phyloP scores from a whole-genome alignment of 2,888 invertebrate species.

The Dastarcus helophoroides region DNA sequence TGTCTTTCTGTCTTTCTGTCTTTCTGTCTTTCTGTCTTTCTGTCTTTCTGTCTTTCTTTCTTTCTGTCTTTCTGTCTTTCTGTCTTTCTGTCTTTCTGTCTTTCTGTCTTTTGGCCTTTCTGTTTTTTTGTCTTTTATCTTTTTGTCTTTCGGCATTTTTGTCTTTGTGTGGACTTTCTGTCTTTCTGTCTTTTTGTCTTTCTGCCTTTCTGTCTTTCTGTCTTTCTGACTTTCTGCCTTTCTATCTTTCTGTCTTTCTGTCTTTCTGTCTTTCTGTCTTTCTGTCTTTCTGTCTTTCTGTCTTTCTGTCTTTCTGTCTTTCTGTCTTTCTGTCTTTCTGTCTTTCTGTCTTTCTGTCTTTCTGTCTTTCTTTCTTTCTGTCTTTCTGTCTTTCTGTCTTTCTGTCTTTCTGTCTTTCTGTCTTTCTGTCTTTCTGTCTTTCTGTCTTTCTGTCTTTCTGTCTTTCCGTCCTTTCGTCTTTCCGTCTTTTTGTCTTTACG shows the following conservation, averaged over 20 bases:
- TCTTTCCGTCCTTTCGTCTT: constrained; percentile 8
- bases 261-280: background rate
- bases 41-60: too few species aligned
- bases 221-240: too few species aligned
- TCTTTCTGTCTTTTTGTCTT: background rate
- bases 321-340: constrained; percentile 1
- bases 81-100: constrained; percentile 1
- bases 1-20: too few species aligned
- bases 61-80: background rate
- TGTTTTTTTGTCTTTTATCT: too few species aligned
- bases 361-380: too few species aligned
- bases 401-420: constrained; percentile 1
- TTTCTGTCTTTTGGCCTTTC: too few species aligned
- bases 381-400: constrained; percentile 1
- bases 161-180: background rate
- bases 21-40: too few species aligned
- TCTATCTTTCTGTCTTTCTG: background rate
- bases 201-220: constrained; percentile 1
- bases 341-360: background rate
- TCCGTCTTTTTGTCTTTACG: too few species aligned
- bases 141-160: too few species aligned
- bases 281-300: constrained; percentile 1
- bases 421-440: constrained; percentile 1
- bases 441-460: constrained; percentile 11
- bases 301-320: background rate